A percentile compares a stretch with the other conserved stretches of the same genome.
phyloP scores from a whole-genome alignment of 2,113 vertebrate species.

The Origma solitaria region DNA sequence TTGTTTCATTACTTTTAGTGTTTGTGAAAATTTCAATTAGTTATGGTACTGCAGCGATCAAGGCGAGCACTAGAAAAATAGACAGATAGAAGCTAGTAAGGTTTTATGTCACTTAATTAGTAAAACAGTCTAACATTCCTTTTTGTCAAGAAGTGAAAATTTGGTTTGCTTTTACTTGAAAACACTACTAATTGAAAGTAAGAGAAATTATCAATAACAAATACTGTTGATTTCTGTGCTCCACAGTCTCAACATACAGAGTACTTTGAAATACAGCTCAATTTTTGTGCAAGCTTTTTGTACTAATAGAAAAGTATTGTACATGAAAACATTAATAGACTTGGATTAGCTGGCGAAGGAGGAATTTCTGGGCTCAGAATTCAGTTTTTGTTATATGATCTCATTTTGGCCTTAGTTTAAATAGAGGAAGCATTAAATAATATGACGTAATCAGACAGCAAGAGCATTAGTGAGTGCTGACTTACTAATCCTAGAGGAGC shows the following conservation, averaged over 20 bases:
- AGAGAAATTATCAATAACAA: not conserved
- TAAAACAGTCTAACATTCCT: not conserved
- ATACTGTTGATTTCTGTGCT: not conserved
- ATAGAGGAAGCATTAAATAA: not conserved
- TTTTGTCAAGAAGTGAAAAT: not conserved
- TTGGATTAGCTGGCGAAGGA: not conserved
- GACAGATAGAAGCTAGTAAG: not conserved
- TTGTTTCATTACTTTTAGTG: conserved; percentile 14
- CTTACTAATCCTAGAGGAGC: not conserved
- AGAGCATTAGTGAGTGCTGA: not conserved
- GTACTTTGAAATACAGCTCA: not conserved
- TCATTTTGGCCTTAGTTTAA: not conserved
- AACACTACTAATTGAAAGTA: not conserved
- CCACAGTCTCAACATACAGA: not conserved
- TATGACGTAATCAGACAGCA: not conserved
- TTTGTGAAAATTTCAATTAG: conserved; percentile 12
- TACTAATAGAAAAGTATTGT: not conserved
- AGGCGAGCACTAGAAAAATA: not conserved
- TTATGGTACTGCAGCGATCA: not conserved
- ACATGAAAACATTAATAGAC: fast-evolving
- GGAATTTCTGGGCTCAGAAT: not conserved
- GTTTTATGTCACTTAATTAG: not conserved
- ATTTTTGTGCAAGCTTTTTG: not conserved
- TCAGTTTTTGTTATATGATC: not conserved
- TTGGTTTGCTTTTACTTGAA: not conserved